Conservation (phyloP, 2,888 invertebrate species). For the Hylaea fasciaria region DNA sequence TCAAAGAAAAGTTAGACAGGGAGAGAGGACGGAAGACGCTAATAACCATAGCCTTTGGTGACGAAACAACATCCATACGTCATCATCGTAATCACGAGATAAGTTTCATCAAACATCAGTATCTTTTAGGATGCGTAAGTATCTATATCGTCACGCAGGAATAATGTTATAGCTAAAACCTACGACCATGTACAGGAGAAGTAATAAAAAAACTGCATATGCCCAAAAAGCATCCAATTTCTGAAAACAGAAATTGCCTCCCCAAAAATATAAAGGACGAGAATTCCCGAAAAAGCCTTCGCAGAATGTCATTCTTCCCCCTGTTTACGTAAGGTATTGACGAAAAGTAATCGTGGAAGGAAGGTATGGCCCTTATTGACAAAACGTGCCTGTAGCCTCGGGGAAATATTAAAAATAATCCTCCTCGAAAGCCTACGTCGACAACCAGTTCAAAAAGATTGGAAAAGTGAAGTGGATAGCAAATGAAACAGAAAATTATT, state of each 20-base stretch:
- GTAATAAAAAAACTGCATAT: not conserved
- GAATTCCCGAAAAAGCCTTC: conserved; percentile 45
- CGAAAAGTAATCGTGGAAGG: conserved; percentile 71
- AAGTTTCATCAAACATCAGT: too few relatives aligned
- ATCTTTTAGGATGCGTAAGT: too few relatives aligned
- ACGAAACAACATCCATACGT: too few relatives aligned
- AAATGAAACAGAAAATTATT: conserved; percentile 41
- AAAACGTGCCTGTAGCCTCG: conserved; percentile 71
- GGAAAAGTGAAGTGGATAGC: conserved; percentile 44
- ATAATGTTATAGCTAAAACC: not conserved
- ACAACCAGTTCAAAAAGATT: conserved; percentile 56
- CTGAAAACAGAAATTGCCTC: conserved; percentile 46
- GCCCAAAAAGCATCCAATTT: conserved; percentile 13
- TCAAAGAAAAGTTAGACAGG: too few relatives aligned
- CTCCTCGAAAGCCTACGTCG: conserved; percentile 50
- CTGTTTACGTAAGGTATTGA: conserved; percentile 73
- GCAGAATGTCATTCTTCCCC: conserved; percentile 57
- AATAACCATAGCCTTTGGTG: too few relatives aligned
- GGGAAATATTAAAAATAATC: conserved; percentile 45
- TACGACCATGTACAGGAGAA: not conserved
- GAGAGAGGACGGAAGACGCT: too few relatives aligned
- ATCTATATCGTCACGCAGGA: too few relatives aligned
- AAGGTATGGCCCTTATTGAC: conserved; percentile 72
- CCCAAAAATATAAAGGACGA: conserved; percentile 45
- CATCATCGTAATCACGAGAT: too few relatives aligned